Percentiles rank a stretch among this genome's conserved stretches.
Conservation (phyloP, 2,888 invertebrate genomes). For the Pilophorus perplexus region DNA sequence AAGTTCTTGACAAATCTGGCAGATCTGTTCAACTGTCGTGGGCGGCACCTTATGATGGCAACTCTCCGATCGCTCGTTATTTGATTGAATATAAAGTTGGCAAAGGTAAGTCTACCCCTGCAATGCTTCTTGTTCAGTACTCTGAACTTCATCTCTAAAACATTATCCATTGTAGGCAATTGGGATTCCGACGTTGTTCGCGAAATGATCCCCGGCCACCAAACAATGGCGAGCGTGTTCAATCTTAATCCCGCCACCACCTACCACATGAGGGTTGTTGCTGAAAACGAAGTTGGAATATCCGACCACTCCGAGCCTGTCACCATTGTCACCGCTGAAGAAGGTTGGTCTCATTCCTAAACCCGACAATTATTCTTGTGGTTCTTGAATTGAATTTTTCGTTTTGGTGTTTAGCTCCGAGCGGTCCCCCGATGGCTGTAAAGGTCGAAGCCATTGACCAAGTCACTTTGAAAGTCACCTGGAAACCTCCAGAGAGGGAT, state of each 20-base stretch:
- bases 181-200: conserved; percentile 84
- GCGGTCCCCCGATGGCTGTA: conserved; percentile 78
- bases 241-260: conserved; percentile 87
- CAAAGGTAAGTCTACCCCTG: conserved; percentile 50
- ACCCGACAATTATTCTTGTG: neutral
- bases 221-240: conserved; percentile 84
- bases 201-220: conserved; percentile 84
- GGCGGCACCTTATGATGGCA: conserved; percentile 90
- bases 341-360: too few relatives aligned
- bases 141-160: too few relatives aligned
- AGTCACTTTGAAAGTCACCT: conserved; percentile 79
- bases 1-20: conserved; percentile 85
- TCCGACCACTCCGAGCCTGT: conserved; percentile 90
- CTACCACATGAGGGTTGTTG: conserved; percentile 88
- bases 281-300: conserved; percentile 90
- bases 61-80: conserved; percentile 84
- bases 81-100: conserved; percentile 84
- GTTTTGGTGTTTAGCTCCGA: conserved; percentile 58
- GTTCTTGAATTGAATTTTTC: neutral
- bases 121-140: neutral
- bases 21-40: conserved; percentile 86
- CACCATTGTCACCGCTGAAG: conserved; percentile 92
- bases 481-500: conserved; percentile 85
- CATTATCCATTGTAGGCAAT: too few relatives aligned
- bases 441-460: conserved; percentile 85